Percentiles rank a stretch among this genome's conserved stretches.
phyloP scores from a whole-genome alignment of 2,113 vertebrate genomes.

The Gymnogyps californianus region DNA sequence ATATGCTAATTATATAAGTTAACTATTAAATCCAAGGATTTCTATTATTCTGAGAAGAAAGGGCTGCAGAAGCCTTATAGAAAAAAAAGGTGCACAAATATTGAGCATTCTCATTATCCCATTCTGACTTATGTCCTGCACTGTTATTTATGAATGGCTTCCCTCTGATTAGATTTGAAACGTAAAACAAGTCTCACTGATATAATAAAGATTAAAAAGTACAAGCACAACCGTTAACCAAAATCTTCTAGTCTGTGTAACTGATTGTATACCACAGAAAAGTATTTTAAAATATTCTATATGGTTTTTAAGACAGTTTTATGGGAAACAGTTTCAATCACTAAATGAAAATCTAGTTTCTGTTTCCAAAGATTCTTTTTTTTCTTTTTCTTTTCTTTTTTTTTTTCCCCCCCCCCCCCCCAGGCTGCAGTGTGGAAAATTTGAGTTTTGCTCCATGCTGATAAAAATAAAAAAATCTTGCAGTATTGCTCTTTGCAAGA shows the following conservation, averaged over 20 bases:
- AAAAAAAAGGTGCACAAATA: background rate
- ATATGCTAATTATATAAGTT: background rate
- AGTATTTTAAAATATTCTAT: conserved; percentile 14
- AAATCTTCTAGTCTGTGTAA: background rate
- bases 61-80: background rate
- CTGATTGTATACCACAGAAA: background rate
- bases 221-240: background rate
- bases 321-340: background rate
- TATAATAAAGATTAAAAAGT: background rate
- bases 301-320: background rate
- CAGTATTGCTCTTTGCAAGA: background rate
- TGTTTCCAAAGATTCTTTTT: background rate
- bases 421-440: background rate
- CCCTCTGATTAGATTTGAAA: conserved; percentile 24
- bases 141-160: background rate
- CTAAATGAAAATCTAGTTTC: conserved; percentile 2
- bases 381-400: background rate
- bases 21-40: conserved; percentile 10
- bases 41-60: background rate
- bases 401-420: no score
- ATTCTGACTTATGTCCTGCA: background rate
- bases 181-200: background rate
- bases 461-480: background rate
- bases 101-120: background rate
- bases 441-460: background rate